Evolutionary conservation across 2,113 vertebrate genomes (phyloP).

Genomic region (Coturnix japonica): DNA sequence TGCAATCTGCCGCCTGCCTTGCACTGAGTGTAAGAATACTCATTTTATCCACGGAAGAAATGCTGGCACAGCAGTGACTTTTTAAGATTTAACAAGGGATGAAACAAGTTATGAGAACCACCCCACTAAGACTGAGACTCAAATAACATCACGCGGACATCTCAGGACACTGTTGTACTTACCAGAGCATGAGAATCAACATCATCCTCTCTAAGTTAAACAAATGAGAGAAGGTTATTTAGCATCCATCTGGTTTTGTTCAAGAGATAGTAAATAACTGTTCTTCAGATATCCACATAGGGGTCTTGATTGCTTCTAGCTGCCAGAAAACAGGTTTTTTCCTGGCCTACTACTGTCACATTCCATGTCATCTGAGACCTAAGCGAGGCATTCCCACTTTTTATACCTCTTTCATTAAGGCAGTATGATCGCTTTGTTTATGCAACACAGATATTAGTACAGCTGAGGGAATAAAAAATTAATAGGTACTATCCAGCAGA

Average conservation of each 20-base stretch:
- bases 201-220: background rate
- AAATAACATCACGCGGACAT: background rate
- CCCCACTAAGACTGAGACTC: background rate
- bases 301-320: background rate
- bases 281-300: background rate
- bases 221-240: conserved; percentile 18
- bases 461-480: conserved; percentile 7
- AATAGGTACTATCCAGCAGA: conserved; percentile 56
- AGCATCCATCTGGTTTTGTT: background rate
- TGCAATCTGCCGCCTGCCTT: background rate
- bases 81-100: background rate
- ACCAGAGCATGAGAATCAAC: background rate
- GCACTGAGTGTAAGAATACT: background rate
- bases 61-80: background rate
- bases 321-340: background rate
- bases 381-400: background rate
- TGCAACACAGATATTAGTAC: background rate
- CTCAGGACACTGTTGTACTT: background rate
- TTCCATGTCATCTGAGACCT: background rate
- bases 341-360: background rate
- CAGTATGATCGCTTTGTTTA: background rate
- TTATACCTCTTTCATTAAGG: background rate
- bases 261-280: background rate
- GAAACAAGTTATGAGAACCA: background rate
- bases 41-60: background rate